Percentiles rank a stretch among this genome's conserved stretches.
These are phyloP conservation scores for Caenorhabditis wallacei DNA, from an alignment of 2,888 invertebrate species.

Conservation along the genomic window DNA sequence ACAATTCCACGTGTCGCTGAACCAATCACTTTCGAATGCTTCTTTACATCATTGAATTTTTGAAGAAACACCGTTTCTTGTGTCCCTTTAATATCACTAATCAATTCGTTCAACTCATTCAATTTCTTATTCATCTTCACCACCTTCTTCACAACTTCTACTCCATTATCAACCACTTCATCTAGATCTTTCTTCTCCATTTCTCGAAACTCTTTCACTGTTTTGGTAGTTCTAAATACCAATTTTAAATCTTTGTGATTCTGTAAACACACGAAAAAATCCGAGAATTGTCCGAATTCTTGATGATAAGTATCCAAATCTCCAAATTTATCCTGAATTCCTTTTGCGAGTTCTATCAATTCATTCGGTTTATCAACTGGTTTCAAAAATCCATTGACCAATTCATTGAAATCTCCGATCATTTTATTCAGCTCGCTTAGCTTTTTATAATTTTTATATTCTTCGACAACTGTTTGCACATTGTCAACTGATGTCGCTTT, in stretches of 20 bases:
- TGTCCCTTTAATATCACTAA: neutral
- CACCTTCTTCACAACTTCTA: neutral
- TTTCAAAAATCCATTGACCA: neutral
- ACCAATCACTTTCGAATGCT: neutral
- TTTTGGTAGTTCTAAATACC: neutral
- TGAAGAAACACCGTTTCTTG: neutral
- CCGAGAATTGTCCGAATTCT: neutral
- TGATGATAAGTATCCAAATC: neutral
- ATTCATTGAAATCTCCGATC: neutral
- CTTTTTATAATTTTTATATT: neutral
- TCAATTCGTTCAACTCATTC: neutral
- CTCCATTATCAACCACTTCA: neutral
- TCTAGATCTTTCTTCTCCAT: neutral
- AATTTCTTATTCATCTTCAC: neutral
- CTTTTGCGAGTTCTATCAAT: neutral
- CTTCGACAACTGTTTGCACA: neutral
- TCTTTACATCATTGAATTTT: neutral
- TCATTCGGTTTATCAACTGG: neutral
- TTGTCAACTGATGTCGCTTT: neutral
- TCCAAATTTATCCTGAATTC: neutral
- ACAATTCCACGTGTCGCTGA: conserved; percentile 2
- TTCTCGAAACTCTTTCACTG: neutral
- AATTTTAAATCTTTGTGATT: neutral
- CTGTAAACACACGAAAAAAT: neutral
- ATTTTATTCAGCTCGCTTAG: neutral